Evolutionary conservation across 1,140 invertebrate genomes (phyloP).

Genomic region (Drosophila carrolli): DNA sequence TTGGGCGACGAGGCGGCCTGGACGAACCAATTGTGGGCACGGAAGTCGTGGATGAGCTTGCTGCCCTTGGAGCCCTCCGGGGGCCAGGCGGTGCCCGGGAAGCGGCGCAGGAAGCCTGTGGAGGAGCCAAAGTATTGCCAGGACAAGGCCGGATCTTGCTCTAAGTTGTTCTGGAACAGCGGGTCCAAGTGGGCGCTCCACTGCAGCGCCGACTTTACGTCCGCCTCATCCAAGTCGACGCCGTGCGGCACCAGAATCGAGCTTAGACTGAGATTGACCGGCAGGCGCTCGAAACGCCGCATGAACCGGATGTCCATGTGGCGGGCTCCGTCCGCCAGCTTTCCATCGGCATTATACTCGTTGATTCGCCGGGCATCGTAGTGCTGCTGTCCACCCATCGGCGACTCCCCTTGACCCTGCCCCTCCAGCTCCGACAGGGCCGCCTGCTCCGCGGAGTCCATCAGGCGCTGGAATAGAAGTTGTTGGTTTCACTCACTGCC

Average conservation of each 20-base stretch:
- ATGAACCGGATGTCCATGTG: constrained; percentile 89
- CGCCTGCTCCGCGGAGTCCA: constrained; percentile 94
- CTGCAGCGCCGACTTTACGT: constrained; percentile 93
- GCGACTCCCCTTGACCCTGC: constrained; percentile 50
- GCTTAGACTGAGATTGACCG: constrained; percentile 94
- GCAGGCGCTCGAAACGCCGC: constrained; percentile 92
- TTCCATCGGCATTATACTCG: constrained; percentile 89
- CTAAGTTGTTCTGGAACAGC: constrained; percentile 96
- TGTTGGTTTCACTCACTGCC: constrained; percentile 12
- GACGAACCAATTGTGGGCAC: constrained; percentile 96
- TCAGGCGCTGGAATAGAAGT: constrained; percentile 89
- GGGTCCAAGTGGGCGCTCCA: constrained; percentile 97
- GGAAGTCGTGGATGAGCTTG: constrained; percentile 94
- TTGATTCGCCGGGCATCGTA: constrained; percentile 91
- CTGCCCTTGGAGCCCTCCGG: constrained; percentile 87
- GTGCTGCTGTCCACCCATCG: constrained; percentile 85
- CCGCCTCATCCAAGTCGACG: constrained; percentile 90
- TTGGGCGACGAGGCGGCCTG: constrained; percentile 98
- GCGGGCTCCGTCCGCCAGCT: constrained; percentile 87
- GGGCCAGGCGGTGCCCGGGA: constrained; percentile 94
- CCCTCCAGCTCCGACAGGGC: constrained; percentile 88
- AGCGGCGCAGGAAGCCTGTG: constrained; percentile 95
- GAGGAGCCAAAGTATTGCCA: constrained; percentile 99
- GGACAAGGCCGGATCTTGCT: constrained; percentile 94
- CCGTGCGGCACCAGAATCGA: constrained; percentile 95